phyloP scores from a whole-genome alignment of 2,113 vertebrate genomes.

The Arvicanthis niloticus region DNA sequence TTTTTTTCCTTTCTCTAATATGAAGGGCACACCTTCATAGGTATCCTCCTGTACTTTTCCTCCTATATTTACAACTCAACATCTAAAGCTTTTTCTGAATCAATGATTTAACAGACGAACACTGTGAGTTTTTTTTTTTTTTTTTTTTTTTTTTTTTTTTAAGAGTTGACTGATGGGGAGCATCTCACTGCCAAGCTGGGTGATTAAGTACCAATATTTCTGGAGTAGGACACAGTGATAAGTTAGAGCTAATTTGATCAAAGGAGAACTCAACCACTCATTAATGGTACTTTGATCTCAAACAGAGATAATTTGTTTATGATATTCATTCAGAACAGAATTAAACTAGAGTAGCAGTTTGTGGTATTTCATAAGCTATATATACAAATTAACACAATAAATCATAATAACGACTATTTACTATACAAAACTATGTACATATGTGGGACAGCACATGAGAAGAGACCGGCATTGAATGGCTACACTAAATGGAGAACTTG shows the following conservation, averaged over 20 bases:
- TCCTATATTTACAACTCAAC: not conserved
- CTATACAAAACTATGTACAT: not conserved
- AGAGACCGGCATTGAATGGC: not conserved
- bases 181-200: not conserved
- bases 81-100: not conserved
- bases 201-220: not conserved
- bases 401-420: not conserved
- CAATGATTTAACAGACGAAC: constrained; percentile 24
- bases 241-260: not conserved
- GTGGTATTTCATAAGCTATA: constrained; percentile 20
- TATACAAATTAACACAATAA: constrained; percentile 17
- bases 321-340: constrained; percentile 40
- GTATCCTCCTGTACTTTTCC: not conserved
- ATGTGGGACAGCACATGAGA: not conserved
- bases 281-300: constrained; percentile 30
- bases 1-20: not conserved
- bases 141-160: not conserved
- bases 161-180: not conserved
- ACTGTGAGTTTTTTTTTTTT: not conserved
- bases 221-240: not conserved
- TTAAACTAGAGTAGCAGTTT: not conserved
- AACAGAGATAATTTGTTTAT: constrained; percentile 36
- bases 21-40: not conserved
- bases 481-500: not conserved
- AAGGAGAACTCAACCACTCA: constrained; percentile 27